Evolutionary conservation across 2,888 invertebrate species (phyloP), one percentile per base, ranked within the genome.

Genomic region (Polymixis lichenea): DNA sequence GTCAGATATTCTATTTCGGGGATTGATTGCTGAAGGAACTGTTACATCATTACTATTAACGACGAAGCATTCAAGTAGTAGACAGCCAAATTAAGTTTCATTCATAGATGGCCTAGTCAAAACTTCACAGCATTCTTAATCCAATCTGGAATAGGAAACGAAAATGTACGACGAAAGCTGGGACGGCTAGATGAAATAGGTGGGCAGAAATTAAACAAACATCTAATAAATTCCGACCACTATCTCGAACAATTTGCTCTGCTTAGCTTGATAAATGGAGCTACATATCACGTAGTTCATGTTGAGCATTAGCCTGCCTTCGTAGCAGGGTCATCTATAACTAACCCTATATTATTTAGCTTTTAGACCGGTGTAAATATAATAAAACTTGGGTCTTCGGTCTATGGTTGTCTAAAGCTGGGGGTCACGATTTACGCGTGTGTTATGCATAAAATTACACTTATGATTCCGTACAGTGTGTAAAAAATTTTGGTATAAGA

Each of bases 1-100:
- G 85, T 86, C 78, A 80, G 85, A 88, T 88, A 90, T 90, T 89
- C 90, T 91, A 91, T 92, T 92, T 91, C 82, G 86, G 89, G 87
- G 81, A 79, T 82, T 88, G 80, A 87, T 85, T 72, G 77, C 74
- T 65, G 38, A 68, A 74, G 74, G 68, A 82, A 87, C 80, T 76
- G 82, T 84, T 82, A 88, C 86, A 86, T 87, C 84, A 87, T 88
- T 88, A 85, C 82, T 78, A 81, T 77, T 75, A 80, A 71, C 51
- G 38, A 80, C 70, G 67, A 72, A 82, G 43, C 51, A 22, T 15
- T 66, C 69, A 49, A 66, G 83, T 81, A 78, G 80, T 86, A 72
- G 67, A 78, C 74, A 77, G 9, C 74, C 28, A 73, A 71, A 74
- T 53, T 38, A 49, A 68, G 74, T 62, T 83, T 78, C 71, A 80